A percentile compares a stretch with the other conserved stretches of the same genome.
phyloP scores from a whole-genome alignment of 2,113 vertebrate species.

The Albula goreensis region DNA sequence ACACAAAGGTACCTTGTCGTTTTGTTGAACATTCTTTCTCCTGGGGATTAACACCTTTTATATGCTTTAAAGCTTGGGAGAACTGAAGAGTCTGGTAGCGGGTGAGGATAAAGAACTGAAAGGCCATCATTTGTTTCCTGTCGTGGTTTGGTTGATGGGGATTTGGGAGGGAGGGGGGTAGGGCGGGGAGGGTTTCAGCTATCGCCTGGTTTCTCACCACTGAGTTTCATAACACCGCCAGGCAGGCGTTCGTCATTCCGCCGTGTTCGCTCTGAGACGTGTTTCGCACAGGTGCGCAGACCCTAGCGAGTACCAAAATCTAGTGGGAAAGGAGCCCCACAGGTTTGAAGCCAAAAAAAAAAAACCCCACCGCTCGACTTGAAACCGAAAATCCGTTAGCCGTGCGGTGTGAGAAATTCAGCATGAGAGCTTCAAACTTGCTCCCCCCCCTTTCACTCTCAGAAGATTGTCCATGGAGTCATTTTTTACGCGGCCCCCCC shows the following conservation, averaged over 20 bases:
- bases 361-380: conserved; percentile 6
- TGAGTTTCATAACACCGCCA: not conserved
- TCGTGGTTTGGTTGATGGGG: conserved; percentile 56
- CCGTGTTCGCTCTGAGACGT: too few relatives aligned
- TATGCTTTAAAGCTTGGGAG: conserved; percentile 46
- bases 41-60: conserved; percentile 48
- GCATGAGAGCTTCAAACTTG: not conserved
- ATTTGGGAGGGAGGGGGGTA: not conserved
- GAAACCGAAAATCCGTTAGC: conserved; percentile 11
- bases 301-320: not conserved
- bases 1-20: conserved; percentile 53
- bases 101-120: conserved; percentile 54
- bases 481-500: not conserved
- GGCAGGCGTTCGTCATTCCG: too few relatives aligned
- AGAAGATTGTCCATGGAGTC: not conserved
- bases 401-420: not conserved
- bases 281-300: not conserved
- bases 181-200: too few relatives aligned
- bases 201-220: not conserved
- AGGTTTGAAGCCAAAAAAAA: not conserved
- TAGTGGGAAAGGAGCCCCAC: not conserved
- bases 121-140: conserved; percentile 51
- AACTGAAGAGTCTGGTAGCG: conserved; percentile 39
- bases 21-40: conserved; percentile 41
- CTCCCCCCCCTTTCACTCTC: not conserved